Evolutionary conservation across 2,113 vertebrate species (phyloP), one percentile per base, ranked within the genome.

Genomic region (Gymnocephalus cernua): DNA sequence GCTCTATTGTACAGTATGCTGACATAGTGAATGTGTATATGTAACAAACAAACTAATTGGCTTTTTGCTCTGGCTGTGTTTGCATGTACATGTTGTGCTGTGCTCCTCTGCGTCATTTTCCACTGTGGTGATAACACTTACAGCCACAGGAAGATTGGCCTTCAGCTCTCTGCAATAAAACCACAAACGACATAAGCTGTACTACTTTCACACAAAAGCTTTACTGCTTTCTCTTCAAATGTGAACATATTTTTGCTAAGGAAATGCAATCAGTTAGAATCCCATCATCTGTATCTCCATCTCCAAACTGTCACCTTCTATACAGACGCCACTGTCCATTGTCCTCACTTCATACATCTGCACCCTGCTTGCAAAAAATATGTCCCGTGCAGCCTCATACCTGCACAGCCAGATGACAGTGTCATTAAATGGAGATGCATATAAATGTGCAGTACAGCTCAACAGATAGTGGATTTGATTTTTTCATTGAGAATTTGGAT

Each of bases 91-190:
- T 58, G 25, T 23, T 32, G 21, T 25, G 5, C 2, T 23, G 38
- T 44, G 32, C 10, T 51, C 23, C 32, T 18, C 38, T 6, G 25
- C 8, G 10, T 58, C 0, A 68, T 59, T 56, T 79, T 64, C 48
- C 67, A 79, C 57, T 70, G 66, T 15, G 57, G 38, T 38, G 9
- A 38, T 38, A 70, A 19, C 41, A 45, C 41, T 63, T 23, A 45
- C 27, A 59, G 29, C 29, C 48, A 69, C 29, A 53, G 13, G 19
- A 69, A 69, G 66, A 69, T 21, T 16, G 48, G 47, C 48, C 13
- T n/a, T 51, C 29, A n/a, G 15, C 9, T 65, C 41, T 65, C 15
- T 12, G 63, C 63, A 27, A 65, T 47, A 19, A 65, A 47, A 47
- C 63, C 63, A 65, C 63, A 47, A 10, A 8, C 41, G 18, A 27